These are phyloP conservation scores for Protonibea diacanthus DNA, from an alignment of 2,797 vertebrate species.

Conservation along the genomic window DNA sequence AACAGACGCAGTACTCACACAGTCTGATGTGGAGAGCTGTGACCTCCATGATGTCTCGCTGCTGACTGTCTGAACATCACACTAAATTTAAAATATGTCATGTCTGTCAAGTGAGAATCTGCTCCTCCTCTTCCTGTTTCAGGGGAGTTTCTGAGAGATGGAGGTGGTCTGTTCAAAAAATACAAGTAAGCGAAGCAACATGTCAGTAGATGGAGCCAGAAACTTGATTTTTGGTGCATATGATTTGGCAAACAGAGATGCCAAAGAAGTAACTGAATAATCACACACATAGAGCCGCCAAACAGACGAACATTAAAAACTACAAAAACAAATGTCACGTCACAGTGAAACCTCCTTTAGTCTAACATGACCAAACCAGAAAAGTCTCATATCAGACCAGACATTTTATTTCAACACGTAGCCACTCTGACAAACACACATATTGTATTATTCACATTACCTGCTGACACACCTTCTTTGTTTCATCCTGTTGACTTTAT, in stretches of 20 bases:
- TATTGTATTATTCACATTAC: neutral
- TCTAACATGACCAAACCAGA: no score
- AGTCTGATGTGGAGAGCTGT: slow-evolving; percentile 12
- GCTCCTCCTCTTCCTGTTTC: slow-evolving; percentile 28
- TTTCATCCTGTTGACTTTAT: neutral
- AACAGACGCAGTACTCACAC: slow-evolving; percentile 5
- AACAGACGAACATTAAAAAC: no score
- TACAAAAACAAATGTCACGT: no score
- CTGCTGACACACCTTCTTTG: neutral
- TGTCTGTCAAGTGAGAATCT: neutral
- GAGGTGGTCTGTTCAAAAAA: neutral
- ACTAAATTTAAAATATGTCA: neutral
- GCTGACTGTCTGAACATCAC: slow-evolving; percentile 11
- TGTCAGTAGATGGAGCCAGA: neutral
- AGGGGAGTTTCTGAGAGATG: neutral
- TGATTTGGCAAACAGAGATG: no score
- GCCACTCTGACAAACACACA: no score
- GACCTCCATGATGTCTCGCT: slow-evolving; percentile 9
- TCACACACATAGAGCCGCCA: no score
- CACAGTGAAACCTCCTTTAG: no score
- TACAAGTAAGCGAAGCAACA: neutral
- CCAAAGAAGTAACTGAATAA: no score
- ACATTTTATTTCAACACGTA: no score
- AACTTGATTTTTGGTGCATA: no score
- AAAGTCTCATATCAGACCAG: no score